Conservation (phyloP, 2,888 invertebrate genomes). For the Macrosoma leucophasiata region DNA sequence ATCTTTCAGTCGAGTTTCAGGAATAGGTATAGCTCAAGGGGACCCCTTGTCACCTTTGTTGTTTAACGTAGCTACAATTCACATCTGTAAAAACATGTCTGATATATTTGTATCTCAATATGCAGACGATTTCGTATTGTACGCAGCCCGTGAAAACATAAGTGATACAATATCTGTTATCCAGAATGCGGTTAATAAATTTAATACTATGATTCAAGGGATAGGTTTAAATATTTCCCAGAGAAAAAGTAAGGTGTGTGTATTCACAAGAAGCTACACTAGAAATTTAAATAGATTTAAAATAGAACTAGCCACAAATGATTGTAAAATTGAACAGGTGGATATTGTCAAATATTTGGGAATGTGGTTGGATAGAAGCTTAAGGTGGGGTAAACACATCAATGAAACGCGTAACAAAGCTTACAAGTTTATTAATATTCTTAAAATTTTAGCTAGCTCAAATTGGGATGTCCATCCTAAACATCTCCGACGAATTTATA, state of each 20-base stretch:
- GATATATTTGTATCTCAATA: conserved; percentile 8
- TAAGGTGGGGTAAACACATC: conserved; percentile 25
- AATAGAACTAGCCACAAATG: conserved; percentile 13
- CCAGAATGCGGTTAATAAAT: conserved; percentile 17
- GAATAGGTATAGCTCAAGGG: conserved; percentile 9
- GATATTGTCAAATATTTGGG: conserved; percentile 18
- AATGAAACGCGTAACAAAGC: conserved; percentile 16
- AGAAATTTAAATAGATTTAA: conserved; percentile 1
- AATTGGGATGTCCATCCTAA: conserved; percentile 28
- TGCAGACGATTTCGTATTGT: conserved; percentile 24
- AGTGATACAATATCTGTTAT: neutral
- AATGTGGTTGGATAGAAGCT: conserved; percentile 10
- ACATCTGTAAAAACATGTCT: conserved; percentile 6
- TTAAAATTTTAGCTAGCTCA: conserved; percentile 22
- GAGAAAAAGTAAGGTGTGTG: conserved; percentile 23
- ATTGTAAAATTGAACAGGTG: conserved; percentile 11
- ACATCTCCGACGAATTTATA: conserved; percentile 26
- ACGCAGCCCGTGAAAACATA: conserved; percentile 11
- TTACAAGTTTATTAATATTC: conserved; percentile 16
- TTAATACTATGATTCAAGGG: conserved; percentile 12
- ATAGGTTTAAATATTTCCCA: conserved; percentile 22
- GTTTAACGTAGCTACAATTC: conserved; percentile 10
- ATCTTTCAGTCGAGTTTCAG: neutral
- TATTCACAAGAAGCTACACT: conserved; percentile 21
- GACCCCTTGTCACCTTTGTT: conserved; percentile 13